A percentile compares a stretch with the other conserved stretches of the same genome.
Conservation (phyloP, 2,797 vertebrate species). For the Sphaeramia orbicularis region DNA sequence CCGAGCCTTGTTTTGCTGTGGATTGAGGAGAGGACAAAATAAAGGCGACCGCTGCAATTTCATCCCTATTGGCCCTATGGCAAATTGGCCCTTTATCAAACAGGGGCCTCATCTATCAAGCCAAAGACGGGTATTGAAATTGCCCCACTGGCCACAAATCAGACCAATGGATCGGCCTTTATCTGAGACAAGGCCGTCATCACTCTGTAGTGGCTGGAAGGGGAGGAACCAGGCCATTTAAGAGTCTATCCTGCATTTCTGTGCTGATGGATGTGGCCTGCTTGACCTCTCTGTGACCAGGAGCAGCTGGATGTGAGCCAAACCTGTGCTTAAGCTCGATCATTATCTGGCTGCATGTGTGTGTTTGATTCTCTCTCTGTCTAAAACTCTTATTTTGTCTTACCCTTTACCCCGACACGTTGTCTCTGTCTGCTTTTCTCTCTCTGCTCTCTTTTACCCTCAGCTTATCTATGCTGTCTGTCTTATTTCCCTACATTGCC, state of each 20-base stretch:
- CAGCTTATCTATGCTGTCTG: slow-evolving; percentile 34
- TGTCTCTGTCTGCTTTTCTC: slow-evolving; percentile 25
- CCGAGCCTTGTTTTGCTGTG: slow-evolving; percentile 65
- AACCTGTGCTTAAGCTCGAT: slow-evolving; percentile 61
- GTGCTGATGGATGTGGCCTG: slow-evolving; percentile 78
- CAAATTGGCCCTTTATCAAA: slow-evolving; percentile 88
- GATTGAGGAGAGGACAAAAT: slow-evolving; percentile 81
- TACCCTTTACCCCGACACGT: slow-evolving; percentile 20
- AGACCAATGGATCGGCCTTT: slow-evolving; percentile 84
- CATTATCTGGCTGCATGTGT: slow-evolving; percentile 48
- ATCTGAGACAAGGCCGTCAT: slow-evolving; percentile 87
- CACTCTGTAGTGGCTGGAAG: slow-evolving; percentile 79
- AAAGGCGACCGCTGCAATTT: slow-evolving; percentile 83
- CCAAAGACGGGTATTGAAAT: slow-evolving; percentile 87
- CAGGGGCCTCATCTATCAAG: slow-evolving; percentile 83
- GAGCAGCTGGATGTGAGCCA: slow-evolving; percentile 62
- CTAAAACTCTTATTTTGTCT: slow-evolving; percentile 20
- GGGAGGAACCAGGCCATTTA: slow-evolving; percentile 73
- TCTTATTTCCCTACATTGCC: slow-evolving; percentile 10
- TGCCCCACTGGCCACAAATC: slow-evolving; percentile 85
- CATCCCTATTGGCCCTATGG: slow-evolving; percentile 81
- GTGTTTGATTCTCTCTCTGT: slow-evolving; percentile 30
- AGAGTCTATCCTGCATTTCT: slow-evolving; percentile 69
- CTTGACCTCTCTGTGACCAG: slow-evolving; percentile 81
- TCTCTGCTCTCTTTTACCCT: slow-evolving; percentile 12